phyloP scores from a whole-genome alignment of 2,888 invertebrate species.

The Listrodromus nycthemerus region DNA sequence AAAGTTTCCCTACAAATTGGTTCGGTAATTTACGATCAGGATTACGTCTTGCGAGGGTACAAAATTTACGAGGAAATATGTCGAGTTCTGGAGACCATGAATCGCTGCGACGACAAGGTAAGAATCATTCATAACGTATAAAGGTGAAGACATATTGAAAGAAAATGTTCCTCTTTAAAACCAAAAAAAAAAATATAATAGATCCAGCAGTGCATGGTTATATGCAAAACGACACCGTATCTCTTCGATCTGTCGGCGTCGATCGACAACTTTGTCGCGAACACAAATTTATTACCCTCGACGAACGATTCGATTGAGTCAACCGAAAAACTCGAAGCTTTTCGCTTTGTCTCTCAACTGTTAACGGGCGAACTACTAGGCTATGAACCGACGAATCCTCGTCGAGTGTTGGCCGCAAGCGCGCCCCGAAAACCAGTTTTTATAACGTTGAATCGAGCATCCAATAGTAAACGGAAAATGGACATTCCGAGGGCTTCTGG shows the following conservation, averaged over 20 bases:
- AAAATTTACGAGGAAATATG: constrained; percentile 72
- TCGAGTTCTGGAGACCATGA: constrained; percentile 71
- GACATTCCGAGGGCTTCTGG: constrained; percentile 42
- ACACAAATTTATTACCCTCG: constrained; percentile 69
- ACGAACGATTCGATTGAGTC: constrained; percentile 43
- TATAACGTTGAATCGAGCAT: constrained; percentile 76
- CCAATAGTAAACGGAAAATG: constrained; percentile 72
- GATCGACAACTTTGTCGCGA: constrained; percentile 72
- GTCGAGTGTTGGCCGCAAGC: constrained; percentile 72
- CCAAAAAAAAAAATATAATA: constrained; percentile 47
- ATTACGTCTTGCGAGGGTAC: constrained; percentile 71
- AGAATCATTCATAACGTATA: background rate
- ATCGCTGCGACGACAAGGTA: constrained; percentile 77
- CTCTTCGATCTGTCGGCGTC: constrained; percentile 72
- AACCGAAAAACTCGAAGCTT: constrained; percentile 66
- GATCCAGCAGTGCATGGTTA: constrained; percentile 77
- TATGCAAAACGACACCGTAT: constrained; percentile 73
- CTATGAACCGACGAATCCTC: constrained; percentile 71
- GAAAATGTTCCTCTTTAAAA: background rate
- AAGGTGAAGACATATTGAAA: constrained; percentile 2
- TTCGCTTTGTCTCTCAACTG: constrained; percentile 72
- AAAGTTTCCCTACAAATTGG: constrained; percentile 72
- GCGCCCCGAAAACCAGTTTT: constrained; percentile 76
- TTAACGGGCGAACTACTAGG: constrained; percentile 78
- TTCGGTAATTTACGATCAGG: constrained; percentile 69